phyloP scores from a whole-genome alignment of 2,888 invertebrate species.

The Chalcosyrphus nemorum region DNA sequence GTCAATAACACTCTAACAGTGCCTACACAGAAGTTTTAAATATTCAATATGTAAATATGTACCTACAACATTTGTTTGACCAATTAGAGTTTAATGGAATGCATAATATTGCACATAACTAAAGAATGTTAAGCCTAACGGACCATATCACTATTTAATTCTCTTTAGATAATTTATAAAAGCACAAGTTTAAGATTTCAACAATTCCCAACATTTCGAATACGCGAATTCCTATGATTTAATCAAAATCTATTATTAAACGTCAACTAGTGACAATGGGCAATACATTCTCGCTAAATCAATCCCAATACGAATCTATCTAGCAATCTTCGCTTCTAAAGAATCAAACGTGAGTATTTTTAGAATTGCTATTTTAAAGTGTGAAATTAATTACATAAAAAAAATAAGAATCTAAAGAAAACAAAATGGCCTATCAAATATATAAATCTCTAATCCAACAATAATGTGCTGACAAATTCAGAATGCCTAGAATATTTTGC shows the following conservation, averaged over 20 bases:
- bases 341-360: conserved; percentile 23
- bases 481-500: conserved; percentile 24
- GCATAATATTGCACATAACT: neutral
- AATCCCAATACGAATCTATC: conserved; percentile 22
- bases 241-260: conserved; percentile 42
- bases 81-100: neutral
- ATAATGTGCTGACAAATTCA: conserved; percentile 40
- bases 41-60: no score
- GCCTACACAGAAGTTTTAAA: no score
- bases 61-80: neutral
- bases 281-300: conserved; percentile 34
- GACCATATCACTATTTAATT: neutral
- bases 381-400: conserved; percentile 33
- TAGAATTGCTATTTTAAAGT: conserved; percentile 43
- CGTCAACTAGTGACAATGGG: conserved; percentile 31
- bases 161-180: conserved; percentile 13
- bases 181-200: neutral
- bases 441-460: conserved; percentile 36
- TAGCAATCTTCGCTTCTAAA: neutral
- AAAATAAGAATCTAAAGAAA: conserved; percentile 5
- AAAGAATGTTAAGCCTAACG: neutral
- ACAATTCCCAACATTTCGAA: conserved; percentile 12
- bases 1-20: neutral
- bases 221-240: neutral
- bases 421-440: conserved; percentile 19